Conservation (phyloP, 2,113 vertebrate genomes). For the Platichthys stellatus region DNA sequence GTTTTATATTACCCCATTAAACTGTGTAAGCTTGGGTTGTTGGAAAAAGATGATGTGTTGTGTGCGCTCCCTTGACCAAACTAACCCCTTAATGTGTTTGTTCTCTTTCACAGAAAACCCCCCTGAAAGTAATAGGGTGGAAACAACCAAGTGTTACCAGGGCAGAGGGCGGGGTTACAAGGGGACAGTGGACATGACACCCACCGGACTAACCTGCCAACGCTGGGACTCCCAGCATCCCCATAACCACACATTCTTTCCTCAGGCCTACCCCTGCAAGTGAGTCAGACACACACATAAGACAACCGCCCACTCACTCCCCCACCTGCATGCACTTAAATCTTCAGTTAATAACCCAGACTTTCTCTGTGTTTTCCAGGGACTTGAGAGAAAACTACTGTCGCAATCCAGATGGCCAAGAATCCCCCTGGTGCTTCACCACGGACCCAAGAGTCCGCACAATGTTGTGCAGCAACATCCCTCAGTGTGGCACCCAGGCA, state of each 20-base stretch:
- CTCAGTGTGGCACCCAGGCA: constrained; percentile 84
- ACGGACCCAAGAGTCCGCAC: constrained; percentile 90
- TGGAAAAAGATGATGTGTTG: neutral
- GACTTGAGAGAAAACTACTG: constrained; percentile 97
- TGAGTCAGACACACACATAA: constrained; percentile 77
- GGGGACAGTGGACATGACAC: constrained; percentile 84
- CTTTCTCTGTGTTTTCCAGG: constrained; percentile 74
- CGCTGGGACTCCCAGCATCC: constrained; percentile 94
- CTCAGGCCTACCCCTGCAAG: constrained; percentile 96
- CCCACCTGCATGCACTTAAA: constrained; percentile 73
- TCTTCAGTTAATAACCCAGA: constrained; percentile 33
- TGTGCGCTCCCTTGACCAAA: neutral
- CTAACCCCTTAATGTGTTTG: neutral
- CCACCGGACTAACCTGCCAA: constrained; percentile 90
- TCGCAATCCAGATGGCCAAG: constrained; percentile 95
- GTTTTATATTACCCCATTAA: neutral
- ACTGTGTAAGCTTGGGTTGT: neutral
- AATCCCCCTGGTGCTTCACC: constrained; percentile 98
- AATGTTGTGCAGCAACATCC: constrained; percentile 94
- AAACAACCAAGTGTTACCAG: constrained; percentile 84
- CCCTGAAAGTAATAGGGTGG: constrained; percentile 61
- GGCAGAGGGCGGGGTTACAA: constrained; percentile 91
- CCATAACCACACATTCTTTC: constrained; percentile 91
- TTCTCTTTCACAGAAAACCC: constrained; percentile 63
- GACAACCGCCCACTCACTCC: constrained; percentile 9